Evolutionary conservation across 2,888 invertebrate genomes (phyloP), one percentile per base, ranked within the genome.

Genomic region (Eupithecia insigniata): DNA sequence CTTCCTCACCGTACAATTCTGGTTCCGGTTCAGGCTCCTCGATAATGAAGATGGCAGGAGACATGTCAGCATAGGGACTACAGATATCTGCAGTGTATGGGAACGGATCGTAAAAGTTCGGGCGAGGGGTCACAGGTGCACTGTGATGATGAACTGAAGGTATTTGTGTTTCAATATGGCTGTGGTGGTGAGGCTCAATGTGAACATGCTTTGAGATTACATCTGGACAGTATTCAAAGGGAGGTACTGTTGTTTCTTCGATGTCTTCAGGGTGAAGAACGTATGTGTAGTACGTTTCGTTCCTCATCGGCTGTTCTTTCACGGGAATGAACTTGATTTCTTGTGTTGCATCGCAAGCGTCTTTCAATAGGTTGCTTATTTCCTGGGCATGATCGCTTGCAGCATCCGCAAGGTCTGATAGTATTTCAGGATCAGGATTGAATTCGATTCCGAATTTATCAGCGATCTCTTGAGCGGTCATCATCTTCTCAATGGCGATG

Each of bases 401-500:
- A 46, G 90, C 90, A 28, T 88, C 74, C 26, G 92, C 93, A 0
- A 93, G 81, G 34, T 92, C 92, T 16, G 92, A 83, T 16, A 93
- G 81, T 6, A 92, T 86, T 80, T 93, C 93, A 8, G 91, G 84
- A 62, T 93, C 92, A 18, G 94, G 93, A 60, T 83, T 87, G 73
- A 91, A 93, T 51, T 89, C 89, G 12, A 94, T 88, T 60, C 92
- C 91, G 75, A 87, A 93, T 84, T 93, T 93, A 55, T 92, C 91
- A 43, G 94, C 93, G 2, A 93, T 93, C 81, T 94, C 91, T 83
- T 93, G 92, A 62, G 93, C 93, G 2, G 89, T 85, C 93, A 94
- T 93, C 92, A 94, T 92, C 79, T 94, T 93, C 18, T 93, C 94
- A 22, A 94, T 93, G 2, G 93, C 93, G n/a, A 92, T 88, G 73